Conservation (phyloP, 2,113 vertebrate genomes). For the Promerops cafer region DNA sequence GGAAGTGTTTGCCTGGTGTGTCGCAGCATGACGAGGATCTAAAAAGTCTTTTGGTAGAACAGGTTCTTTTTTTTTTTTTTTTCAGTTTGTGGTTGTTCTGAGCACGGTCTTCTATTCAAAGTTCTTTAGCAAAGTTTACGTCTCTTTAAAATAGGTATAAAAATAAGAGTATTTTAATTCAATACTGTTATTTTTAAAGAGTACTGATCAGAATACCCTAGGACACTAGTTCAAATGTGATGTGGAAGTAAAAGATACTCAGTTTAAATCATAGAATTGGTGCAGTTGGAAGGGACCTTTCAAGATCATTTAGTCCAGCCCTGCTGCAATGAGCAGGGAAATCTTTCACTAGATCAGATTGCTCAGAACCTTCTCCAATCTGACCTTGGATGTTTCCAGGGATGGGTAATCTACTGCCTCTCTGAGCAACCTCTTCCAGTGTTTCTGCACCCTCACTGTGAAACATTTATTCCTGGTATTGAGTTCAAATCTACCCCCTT, state of each 20-base stretch:
- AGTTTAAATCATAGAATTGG: background rate
- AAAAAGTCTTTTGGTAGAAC: background rate
- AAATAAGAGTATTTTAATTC: background rate
- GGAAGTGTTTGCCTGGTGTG: accelerated
- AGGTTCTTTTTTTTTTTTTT: accelerated
- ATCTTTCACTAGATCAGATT: background rate
- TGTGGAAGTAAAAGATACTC: background rate
- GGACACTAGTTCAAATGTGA: background rate
- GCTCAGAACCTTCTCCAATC: background rate
- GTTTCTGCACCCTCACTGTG: too few species aligned
- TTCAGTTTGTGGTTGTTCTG: background rate
- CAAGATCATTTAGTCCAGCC: background rate
- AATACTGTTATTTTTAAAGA: background rate
- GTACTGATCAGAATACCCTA: background rate
- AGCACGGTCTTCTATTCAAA: background rate
- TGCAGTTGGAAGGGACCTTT: background rate
- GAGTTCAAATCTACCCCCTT: background rate
- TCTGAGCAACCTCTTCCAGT: background rate
- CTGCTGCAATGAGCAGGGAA: background rate
- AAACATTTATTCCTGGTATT: background rate
- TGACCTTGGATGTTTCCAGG: background rate
- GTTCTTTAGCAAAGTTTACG: background rate
- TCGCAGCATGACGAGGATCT: background rate
- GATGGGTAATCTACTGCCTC: background rate
- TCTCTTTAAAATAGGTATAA: background rate